A percentile compares a stretch with the other conserved stretches of the same genome.
These are phyloP conservation scores for Lycaon pictus DNA, from an alignment of 2,113 vertebrate genomes.

Conservation along the genomic window DNA sequence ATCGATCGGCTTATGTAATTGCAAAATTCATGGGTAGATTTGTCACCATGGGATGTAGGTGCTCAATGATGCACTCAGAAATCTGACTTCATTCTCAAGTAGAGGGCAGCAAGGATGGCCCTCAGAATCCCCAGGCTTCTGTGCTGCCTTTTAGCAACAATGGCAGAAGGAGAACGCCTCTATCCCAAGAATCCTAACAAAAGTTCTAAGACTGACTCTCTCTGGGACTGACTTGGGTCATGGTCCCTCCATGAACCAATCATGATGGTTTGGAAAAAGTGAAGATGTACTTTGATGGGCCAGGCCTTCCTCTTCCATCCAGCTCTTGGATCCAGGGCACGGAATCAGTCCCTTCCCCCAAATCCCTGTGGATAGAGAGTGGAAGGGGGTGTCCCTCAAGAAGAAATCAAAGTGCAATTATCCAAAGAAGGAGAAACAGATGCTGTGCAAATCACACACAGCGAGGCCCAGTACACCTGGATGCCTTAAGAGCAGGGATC, in stretches of 20 bases:
- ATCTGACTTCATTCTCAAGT: background rate
- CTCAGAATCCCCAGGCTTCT: background rate
- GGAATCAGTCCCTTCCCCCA: background rate
- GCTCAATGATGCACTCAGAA: background rate
- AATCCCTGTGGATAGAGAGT: background rate
- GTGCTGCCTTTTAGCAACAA: background rate
- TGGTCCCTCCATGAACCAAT: background rate
- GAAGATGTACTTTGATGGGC: background rate
- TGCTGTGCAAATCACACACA: background rate
- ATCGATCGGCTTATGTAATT: background rate
- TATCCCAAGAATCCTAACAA: background rate
- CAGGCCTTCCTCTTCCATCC: background rate
- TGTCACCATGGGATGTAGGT: no score
- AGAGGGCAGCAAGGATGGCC: background rate
- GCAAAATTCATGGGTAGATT: background rate
- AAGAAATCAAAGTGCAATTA: background rate
- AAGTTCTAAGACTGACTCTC: background rate
- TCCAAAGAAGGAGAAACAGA: background rate
- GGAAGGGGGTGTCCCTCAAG: background rate
- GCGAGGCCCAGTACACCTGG: fast-evolving
- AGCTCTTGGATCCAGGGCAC: background rate
- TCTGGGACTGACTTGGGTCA: background rate
- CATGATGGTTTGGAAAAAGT: background rate
- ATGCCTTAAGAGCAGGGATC: background rate
- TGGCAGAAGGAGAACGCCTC: background rate